phyloP scores from a whole-genome alignment of 2,888 invertebrate genomes.

The Yponomeuta plumbellus region DNA sequence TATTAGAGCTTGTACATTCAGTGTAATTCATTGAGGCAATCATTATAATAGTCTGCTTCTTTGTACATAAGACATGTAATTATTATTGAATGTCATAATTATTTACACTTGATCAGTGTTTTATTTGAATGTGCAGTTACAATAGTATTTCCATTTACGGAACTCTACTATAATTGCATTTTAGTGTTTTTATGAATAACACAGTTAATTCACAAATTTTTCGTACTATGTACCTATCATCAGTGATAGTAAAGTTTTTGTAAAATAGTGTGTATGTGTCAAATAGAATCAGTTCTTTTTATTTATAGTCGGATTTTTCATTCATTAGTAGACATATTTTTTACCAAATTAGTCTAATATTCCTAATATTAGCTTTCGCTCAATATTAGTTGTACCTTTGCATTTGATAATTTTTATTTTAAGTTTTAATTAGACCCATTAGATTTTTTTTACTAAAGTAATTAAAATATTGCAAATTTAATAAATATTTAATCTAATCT shows the following conservation, averaged over 20 bases:
- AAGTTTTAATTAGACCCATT: conserved; percentile 1
- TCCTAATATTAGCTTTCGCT: conserved; percentile 26
- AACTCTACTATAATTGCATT: too few relatives aligned
- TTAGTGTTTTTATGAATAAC: too few relatives aligned
- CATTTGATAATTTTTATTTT: conserved; percentile 51
- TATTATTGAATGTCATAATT: too few relatives aligned
- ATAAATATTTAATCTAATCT: neutral
- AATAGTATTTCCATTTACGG: too few relatives aligned
- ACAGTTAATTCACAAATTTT: neutral
- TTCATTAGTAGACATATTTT: conserved; percentile 6
- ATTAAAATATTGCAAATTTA: neutral
- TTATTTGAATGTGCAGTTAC: too few relatives aligned
- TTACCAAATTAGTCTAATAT: conserved; percentile 1
- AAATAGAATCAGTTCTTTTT: conserved; percentile 41
- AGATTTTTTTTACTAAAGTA: neutral
- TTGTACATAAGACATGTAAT: too few relatives aligned
- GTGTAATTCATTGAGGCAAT: neutral
- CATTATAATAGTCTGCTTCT: too few relatives aligned
- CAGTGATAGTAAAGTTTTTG: neutral
- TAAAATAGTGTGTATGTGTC: conserved; percentile 22
- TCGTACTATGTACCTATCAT: neutral
- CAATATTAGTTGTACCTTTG: conserved; percentile 52
- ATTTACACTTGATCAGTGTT: too few relatives aligned
- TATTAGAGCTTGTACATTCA: neutral
- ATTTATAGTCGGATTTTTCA: conserved; percentile 27